Base-by-base conservation (phyloP, 2,797 vertebrate species). In the Pitangus sulphuratus region DNA sequence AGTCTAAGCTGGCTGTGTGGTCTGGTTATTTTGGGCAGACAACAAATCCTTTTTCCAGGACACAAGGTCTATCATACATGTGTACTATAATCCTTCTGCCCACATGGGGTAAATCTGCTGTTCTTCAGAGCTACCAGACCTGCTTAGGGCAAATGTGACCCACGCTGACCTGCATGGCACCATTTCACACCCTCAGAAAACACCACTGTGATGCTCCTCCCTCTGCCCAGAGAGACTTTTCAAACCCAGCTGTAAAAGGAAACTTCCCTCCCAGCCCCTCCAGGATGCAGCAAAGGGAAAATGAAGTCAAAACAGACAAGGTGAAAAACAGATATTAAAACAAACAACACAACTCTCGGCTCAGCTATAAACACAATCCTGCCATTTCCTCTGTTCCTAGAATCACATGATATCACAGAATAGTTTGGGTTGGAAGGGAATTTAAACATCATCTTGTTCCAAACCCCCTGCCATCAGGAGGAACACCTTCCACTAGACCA, bases 61-160 rank as follows among this genome's bases (percentile, higher is more conserved):
- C 31, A 62, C 35, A 54, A 70, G 37, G 33, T 62, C 74, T 60
- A 14, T 31, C 25, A 44, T 20, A 37, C 12, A 21, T 0, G 1
- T 18, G 31, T 35, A 19, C 39, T 44, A 13, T 4, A 68, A 26
- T 10, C n/a, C 35, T 57, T 45, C 33, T 79, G n/a, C 35, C 47
- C 21, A 20, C 42, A 30, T 0, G 0, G 18, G 53, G 39, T 53
- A 61, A 54, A 65, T 40, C 47, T 65, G 56, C 8, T 1, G 1
- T 3, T 84, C 58, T 25, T 66, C 7, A 21, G 50, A 44, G 35
- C 39, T 56, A 35, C 28, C 35, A 79, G 50, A 6, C 8, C 56
- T 26, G 25, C 39, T 76, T 9, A 44, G 74, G 50, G 28, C 31
- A 82, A 64, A 26, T 0, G 0, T 22, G 51, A 83, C 75, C 78